Evolutionary conservation across 2,113 vertebrate species (phyloP), one percentile per base, ranked within the genome.

Genomic region (Trogon melanurus): DNA sequence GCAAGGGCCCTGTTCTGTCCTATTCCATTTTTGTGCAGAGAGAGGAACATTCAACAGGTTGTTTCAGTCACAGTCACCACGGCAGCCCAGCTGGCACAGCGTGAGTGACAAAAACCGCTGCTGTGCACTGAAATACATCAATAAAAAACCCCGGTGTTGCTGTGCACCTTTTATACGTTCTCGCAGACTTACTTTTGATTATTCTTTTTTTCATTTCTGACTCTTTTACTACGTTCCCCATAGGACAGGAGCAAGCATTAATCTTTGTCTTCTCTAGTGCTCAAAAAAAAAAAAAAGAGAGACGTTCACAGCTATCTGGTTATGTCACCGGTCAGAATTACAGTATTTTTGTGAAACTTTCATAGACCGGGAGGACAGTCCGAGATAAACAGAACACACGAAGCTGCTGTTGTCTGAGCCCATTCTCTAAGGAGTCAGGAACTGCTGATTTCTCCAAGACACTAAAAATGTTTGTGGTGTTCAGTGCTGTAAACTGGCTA

Each of bases 401-500:
- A 18, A 50, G 54, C 89, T 72, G 51, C 1, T 66, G 70, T 16
- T 38, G 19, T 22, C 50, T 0, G 5, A 71, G 78, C 20, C 72
- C 56, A 34, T 15, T 25, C 30, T 54, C 64, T 23, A 18, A 6
- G 41, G 14, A 76, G 17, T 16, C 71, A 36, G 15, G 69, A 70
- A 17, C 2, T 79, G 32, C 51, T 72, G 48, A 34, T 57, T 76
- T 69, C 73, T 41, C 38, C 53, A 44, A 20, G 51, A 5, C 9
- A 10, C 56, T 47, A 14, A 11, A 57, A 64, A 8, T 4, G 20
- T 57, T 23, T 22, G 2, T 58, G 84, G 64, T 56, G 5, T 14
- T 44, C 13, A 22, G 4, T 0, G 1, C 18, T 61, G 21, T 6
- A 11, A n/a, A 21, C 11, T 15, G 70, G 25, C 29, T 22, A 1